Evolutionary conservation across 2,797 vertebrate genomes (phyloP).

Genomic region (Apogon talboti): DNA sequence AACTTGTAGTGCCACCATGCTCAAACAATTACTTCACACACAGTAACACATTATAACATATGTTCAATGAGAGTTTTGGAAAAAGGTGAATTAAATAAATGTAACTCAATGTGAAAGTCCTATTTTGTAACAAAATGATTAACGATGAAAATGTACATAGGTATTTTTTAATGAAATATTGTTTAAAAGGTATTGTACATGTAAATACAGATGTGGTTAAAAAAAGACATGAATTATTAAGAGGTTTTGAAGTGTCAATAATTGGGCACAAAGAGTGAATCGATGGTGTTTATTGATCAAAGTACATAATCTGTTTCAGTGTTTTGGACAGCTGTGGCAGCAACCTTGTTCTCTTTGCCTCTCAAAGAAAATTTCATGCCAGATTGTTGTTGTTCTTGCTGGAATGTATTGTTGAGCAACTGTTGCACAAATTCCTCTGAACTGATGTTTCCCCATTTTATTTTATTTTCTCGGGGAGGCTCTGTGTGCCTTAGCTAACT

Average conservation of each 20-base stretch:
- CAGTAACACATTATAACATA: conserved; percentile 53
- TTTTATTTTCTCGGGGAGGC: conserved; percentile 79
- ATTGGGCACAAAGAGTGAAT: conserved; percentile 59
- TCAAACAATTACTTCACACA: conserved; percentile 50
- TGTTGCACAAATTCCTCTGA: conserved; percentile 92
- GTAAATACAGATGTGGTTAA: conserved; percentile 85
- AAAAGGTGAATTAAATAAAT: conserved; percentile 68
- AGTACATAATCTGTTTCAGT: conserved; percentile 74
- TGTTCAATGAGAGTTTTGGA: conserved; percentile 64
- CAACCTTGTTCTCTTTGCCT: conserved; percentile 78
- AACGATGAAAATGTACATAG: conserved; percentile 92
- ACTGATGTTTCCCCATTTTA: conserved; percentile 74
- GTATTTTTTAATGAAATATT: conserved; percentile 94
- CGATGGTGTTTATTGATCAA: conserved; percentile 73
- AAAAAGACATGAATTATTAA: conserved; percentile 61
- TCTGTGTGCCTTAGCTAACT: conserved; percentile 97
- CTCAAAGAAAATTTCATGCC: conserved; percentile 89
- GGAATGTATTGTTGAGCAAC: conserved; percentile 92
- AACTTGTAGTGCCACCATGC: conserved; percentile 59
- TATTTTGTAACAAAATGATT: conserved; percentile 97
- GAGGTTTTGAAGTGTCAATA: conserved; percentile 59
- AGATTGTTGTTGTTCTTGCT: conserved; percentile 90
- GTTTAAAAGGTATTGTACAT: conserved; percentile 89
- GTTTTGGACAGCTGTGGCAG: conserved; percentile 70
- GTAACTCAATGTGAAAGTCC: conserved; percentile 83